phyloP scores from a whole-genome alignment of 1,140 invertebrate genomes.

The Formica selysi region DNA sequence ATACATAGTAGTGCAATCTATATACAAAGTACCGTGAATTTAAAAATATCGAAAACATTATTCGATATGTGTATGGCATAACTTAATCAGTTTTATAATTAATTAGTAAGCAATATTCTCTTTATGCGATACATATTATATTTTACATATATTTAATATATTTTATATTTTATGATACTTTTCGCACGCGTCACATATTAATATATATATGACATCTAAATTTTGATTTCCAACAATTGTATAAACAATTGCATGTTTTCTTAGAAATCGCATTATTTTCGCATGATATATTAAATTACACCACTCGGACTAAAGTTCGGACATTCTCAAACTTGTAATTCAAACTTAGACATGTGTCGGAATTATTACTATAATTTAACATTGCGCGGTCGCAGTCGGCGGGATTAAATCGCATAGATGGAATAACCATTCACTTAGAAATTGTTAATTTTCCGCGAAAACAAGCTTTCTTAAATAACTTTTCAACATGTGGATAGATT shows the following conservation, averaged over 20 bases:
- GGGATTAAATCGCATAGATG: conserved; percentile 7
- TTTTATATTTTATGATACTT: conserved; percentile 41
- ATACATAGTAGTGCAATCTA: background rate
- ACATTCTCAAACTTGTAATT: conserved; percentile 48
- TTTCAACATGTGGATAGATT: conserved; percentile 10
- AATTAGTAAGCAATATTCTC: conserved; percentile 9
- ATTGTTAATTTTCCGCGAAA: background rate
- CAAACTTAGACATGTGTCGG: conserved; percentile 46
- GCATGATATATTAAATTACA: conserved; percentile 36
- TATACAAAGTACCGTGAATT: conserved; percentile 2
- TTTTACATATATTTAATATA: conserved; percentile 4
- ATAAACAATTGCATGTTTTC: conserved; percentile 35
- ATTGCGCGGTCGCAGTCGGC: conserved; percentile 17
- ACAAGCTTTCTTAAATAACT: conserved; percentile 21
- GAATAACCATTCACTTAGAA: background rate
- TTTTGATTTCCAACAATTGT: conserved; percentile 10
- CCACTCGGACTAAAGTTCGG: conserved; percentile 21
- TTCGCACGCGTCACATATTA: background rate
- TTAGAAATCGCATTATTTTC: conserved; percentile 23
- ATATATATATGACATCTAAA: conserved; percentile 14
- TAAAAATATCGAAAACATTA: background rate
- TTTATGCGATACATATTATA: background rate
- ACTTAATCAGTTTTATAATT: conserved; percentile 3
- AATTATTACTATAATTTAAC: conserved; percentile 36
- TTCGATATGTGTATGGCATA: background rate